phyloP scores from a whole-genome alignment of 2,888 invertebrate species.

The Eilema sororculum region DNA sequence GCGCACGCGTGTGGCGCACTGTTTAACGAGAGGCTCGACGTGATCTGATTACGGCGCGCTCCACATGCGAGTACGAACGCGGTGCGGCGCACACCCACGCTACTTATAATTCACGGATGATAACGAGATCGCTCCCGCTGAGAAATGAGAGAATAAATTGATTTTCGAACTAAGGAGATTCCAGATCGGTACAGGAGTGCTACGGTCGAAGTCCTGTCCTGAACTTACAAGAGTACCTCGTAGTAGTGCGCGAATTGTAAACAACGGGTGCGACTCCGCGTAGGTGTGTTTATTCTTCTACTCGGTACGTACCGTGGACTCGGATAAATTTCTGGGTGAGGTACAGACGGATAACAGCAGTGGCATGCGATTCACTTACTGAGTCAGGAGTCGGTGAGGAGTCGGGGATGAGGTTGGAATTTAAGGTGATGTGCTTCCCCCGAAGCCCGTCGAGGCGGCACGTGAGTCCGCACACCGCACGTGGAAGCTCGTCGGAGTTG shows the following conservation, averaged over 20 bases:
- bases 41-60: constrained; percentile 23
- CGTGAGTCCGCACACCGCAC: too few relatives aligned
- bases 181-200: neutral
- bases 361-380: neutral
- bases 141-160: neutral
- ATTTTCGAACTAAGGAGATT: neutral
- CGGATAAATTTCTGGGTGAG: neutral
- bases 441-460: too few relatives aligned
- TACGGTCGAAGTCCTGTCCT: neutral
- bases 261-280: neutral
- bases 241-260: neutral
- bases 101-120: neutral
- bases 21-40: constrained; percentile 6
- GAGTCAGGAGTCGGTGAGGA: neutral
- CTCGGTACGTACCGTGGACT: too few relatives aligned
- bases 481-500: neutral
- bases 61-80: neutral
- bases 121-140: neutral
- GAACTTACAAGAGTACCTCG: neutral
- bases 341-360: neutral
- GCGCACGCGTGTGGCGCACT: constrained; percentile 19
- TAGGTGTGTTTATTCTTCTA: too few relatives aligned
- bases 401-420: neutral
- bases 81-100: neutral
- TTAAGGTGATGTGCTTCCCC: too few relatives aligned